These are phyloP conservation scores for Dipodomys spectabilis DNA, from an alignment of 2,113 vertebrate genomes.

Conservation along the genomic window DNA sequence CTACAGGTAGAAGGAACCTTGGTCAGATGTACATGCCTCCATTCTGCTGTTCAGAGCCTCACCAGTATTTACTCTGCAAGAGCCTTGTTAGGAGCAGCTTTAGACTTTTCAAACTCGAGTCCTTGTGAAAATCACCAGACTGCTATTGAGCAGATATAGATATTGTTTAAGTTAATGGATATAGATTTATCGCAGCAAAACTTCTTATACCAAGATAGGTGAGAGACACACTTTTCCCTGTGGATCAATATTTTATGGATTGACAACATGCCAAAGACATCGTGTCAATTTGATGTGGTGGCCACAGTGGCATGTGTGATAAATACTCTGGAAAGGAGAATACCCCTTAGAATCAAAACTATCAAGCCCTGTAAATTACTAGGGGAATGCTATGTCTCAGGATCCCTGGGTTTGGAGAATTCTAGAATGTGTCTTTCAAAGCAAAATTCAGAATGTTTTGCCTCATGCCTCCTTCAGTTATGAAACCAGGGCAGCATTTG, in stretches of 20 bases:
- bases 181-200: background rate
- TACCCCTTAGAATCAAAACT: background rate
- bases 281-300: background rate
- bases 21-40: background rate
- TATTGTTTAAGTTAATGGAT: background rate
- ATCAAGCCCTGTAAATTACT: background rate
- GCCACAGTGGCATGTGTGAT: background rate
- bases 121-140: background rate
- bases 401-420: background rate
- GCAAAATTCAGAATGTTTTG: background rate
- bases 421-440: background rate
- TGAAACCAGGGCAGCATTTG: background rate
- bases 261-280: background rate
- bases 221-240: background rate
- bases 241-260: background rate
- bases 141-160: background rate
- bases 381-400: background rate
- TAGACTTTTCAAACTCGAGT: background rate
- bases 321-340: background rate
- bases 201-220: background rate
- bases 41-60: too few species aligned
- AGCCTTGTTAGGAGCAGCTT: background rate
- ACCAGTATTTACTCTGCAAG: background rate
- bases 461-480: background rate
- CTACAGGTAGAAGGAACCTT: background rate